A percentile compares a stretch with the other conserved stretches of the same genome.
phyloP scores from a whole-genome alignment of 1,140 invertebrate species.

The Cylas formicarius region DNA sequence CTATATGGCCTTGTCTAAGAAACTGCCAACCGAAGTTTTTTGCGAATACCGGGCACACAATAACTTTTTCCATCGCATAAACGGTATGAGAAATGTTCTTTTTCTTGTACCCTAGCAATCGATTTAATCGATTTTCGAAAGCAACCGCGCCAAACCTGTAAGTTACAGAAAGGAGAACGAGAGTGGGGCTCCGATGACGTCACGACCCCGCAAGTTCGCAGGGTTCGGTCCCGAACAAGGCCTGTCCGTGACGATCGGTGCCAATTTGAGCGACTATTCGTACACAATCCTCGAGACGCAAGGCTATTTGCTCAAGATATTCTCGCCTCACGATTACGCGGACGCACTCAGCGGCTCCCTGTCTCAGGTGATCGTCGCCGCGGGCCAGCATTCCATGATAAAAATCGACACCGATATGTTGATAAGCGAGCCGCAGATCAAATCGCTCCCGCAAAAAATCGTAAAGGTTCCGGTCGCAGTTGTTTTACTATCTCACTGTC shows the following conservation, averaged over 20 bases:
- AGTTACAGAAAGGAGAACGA: not conserved
- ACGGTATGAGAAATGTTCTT: no score
- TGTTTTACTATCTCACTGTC: not conserved
- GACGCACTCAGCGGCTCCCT: slow-evolving; percentile 38
- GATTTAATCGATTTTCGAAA: no score
- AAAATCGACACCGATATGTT: slow-evolving; percentile 26
- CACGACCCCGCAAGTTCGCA: not conserved
- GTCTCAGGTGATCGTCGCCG: slow-evolving; percentile 27
- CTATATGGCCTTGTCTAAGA: no score
- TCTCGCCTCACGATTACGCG: slow-evolving; percentile 42
- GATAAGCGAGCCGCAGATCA: slow-evolving; percentile 20
- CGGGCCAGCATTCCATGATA: slow-evolving; percentile 22
- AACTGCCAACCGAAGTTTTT: no score
- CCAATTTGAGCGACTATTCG: slow-evolving; percentile 23
- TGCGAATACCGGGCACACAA: no score
- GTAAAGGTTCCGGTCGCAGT: slow-evolving; percentile 13
- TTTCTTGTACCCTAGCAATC: no score
- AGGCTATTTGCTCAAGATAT: slow-evolving; percentile 16
- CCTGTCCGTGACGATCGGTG: slow-evolving; percentile 16
- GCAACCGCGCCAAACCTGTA: no score
- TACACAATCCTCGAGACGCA: slow-evolving; percentile 18
- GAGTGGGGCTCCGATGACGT: not conserved
- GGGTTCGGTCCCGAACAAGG: slow-evolving; percentile 14
- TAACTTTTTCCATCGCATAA: no score
- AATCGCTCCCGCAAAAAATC: slow-evolving; percentile 24